Evolutionary conservation across 35 echinoderm and acorn worm species (phyloP).

Genomic region (Nesometra sesokonis): DNA sequence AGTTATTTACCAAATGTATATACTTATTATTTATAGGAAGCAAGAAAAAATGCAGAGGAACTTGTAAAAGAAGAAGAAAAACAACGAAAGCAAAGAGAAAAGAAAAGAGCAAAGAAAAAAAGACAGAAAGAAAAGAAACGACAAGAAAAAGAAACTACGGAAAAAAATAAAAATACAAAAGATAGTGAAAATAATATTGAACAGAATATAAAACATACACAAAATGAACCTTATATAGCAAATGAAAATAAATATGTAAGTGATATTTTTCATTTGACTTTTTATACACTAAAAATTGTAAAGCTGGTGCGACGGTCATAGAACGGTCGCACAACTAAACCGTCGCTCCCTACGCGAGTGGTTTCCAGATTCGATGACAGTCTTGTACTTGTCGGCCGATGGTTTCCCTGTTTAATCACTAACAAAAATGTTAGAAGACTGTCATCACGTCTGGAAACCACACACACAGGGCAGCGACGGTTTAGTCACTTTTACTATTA

Average conservation of each 20-base stretch:
- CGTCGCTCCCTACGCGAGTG: no score
- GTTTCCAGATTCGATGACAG: no score
- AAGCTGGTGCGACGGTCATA: no score
- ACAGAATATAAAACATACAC: conserved; percentile 9
- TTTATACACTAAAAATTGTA: no score
- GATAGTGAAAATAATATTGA: conserved; percentile 19
- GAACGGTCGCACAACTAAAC: no score
- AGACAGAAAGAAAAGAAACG: conserved; percentile 62
- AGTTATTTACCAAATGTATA: no score
- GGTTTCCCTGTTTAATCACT: no score
- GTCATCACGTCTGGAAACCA: no score
- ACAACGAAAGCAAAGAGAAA: conserved; percentile 61
- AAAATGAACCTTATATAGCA: conserved; percentile 25
- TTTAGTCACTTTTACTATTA: no score
- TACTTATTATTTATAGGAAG: conserved; percentile 53
- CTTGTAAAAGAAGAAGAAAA: conserved; percentile 80
- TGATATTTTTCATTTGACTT: neutral
- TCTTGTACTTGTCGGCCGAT: no score
- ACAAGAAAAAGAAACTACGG: conserved; percentile 52
- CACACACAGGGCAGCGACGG: no score
- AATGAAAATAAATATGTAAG: neutral
- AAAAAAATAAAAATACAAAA: conserved; percentile 18
- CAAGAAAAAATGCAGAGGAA: conserved; percentile 50
- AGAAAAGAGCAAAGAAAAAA: conserved; percentile 62
- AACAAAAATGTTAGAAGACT: no score